Conservation (phyloP, 2,888 invertebrate species). For the Pteria penguin region DNA sequence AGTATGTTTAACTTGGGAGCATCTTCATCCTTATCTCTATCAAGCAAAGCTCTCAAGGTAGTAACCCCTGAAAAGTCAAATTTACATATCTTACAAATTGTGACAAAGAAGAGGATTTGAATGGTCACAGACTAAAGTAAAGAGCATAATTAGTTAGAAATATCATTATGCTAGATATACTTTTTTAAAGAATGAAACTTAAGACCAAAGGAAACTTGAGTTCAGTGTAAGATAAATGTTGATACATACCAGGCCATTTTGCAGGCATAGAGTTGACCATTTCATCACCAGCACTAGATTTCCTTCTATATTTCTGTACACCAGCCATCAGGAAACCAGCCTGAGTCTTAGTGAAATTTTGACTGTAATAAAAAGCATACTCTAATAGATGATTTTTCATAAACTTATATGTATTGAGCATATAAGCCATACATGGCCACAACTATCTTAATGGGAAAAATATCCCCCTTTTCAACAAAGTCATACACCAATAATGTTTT, state of each 20-base stretch:
- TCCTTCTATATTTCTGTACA: constrained; percentile 85
- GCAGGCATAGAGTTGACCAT: constrained; percentile 73
- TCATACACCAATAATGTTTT: no score
- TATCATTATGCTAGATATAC: no score
- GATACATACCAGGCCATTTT: constrained; percentile 78
- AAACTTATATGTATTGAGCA: no score
- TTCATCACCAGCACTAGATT: constrained; percentile 81
- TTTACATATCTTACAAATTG: no score
- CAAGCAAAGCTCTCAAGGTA: constrained; percentile 92
- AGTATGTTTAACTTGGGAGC: constrained; percentile 94
- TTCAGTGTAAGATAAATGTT: neutral
- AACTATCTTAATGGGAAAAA: no score
- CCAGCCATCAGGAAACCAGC: constrained; percentile 87
- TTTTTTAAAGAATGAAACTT: no score
- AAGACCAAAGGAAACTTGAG: neutral
- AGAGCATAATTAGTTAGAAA: no score
- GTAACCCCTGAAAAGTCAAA: constrained; percentile 97
- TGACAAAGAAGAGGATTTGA: no score
- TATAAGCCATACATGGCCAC: no score
- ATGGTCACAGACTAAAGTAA: no score
- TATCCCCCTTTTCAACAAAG: no score
- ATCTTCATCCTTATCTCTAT: constrained; percentile 96
- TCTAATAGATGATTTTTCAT: no score
- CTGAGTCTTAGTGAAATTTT: constrained; percentile 71
- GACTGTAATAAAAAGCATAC: constrained; percentile 64